Base-by-base conservation (phyloP, 2,888 invertebrate genomes). In the Drosophila affinis region DNA sequence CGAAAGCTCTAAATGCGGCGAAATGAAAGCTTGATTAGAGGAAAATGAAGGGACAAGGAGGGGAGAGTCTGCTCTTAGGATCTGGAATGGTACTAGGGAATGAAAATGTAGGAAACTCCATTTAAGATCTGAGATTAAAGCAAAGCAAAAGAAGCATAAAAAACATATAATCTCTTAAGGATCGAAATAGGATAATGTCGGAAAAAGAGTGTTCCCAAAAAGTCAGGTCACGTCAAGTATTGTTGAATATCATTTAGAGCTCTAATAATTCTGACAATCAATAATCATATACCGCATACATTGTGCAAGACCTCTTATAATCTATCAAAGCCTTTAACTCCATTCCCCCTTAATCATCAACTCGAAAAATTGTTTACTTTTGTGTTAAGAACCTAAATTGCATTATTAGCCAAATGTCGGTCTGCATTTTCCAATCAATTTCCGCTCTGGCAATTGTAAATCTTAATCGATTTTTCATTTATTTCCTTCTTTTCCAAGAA, bases 21-120 rank as follows among this genome's bases (percentile, higher is more conserved):
- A 71, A 71, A 71, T 39, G 39, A 24, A 58, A 72, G 71, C 71
- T 72, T 72, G 64, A 72, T 72, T 71, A 72, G 53, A 27, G 47
- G 62, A 46, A 67, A 12, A 46, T 49, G 21, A 21, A 69, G 61
- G 21, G 21, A 21, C 3, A 21, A 56, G 52, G 45, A 17, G 10
- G 53, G 17, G 54, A 58, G 54, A 46, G 75, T 49, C 59, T 17
- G 55, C 63, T 62, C 62, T 70, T 73, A 73, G 76, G 67, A 70
- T 64, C 39, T 29, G 9, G 9, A 29, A 59, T 12, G 1, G 46
- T n/a, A 24, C 39, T 24, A 5, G 24, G 24, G 24, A 24, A 27
- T 27, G 46, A 14, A 29, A 47, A 56, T 46, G 48, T 14, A 24
- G 29, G 27, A 18, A 7, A 59, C 27, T 27, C 27, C 7, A 7